phyloP scores from a whole-genome alignment of 1,140 invertebrate genomes.

The Drosophila repletoides region DNA sequence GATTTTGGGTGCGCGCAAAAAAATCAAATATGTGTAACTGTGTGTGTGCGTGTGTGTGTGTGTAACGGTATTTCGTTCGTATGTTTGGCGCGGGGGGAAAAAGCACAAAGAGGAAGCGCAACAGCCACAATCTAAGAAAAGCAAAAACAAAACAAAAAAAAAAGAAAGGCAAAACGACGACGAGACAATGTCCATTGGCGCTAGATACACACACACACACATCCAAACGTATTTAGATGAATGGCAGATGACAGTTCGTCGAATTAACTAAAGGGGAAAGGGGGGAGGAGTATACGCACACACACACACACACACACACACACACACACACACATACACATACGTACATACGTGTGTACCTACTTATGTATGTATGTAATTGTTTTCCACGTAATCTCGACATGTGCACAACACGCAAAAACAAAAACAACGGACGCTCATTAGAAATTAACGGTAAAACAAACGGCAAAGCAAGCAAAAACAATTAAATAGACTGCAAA shows the following conservation, averaged over 20 bases:
- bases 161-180: constrained; percentile 15
- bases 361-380: no score
- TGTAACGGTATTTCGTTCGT: constrained; percentile 40
- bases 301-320: no score
- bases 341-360: no score
- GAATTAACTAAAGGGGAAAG: not conserved
- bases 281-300: not conserved
- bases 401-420: constrained; percentile 16
- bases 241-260: constrained; percentile 20
- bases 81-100: constrained; percentile 12
- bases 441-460: constrained; percentile 43
- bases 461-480: constrained; percentile 27
- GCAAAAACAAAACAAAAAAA: no score
- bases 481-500: constrained; percentile 19
- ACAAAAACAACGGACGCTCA: constrained; percentile 16
- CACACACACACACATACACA: no score
- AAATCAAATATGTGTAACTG: not conserved
- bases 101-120: constrained; percentile 27
- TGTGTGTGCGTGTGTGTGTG: constrained; percentile 1
- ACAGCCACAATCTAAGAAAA: no score
- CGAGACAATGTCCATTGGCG: not conserved
- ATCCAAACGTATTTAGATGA: not conserved
- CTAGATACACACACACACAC: constrained; percentile 6
- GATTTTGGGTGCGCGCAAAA: constrained; percentile 34
- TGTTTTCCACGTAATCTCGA: not conserved